Evolutionary conservation across 2,113 vertebrate species (phyloP).

Genomic region (Saguinus imperator): DNA sequence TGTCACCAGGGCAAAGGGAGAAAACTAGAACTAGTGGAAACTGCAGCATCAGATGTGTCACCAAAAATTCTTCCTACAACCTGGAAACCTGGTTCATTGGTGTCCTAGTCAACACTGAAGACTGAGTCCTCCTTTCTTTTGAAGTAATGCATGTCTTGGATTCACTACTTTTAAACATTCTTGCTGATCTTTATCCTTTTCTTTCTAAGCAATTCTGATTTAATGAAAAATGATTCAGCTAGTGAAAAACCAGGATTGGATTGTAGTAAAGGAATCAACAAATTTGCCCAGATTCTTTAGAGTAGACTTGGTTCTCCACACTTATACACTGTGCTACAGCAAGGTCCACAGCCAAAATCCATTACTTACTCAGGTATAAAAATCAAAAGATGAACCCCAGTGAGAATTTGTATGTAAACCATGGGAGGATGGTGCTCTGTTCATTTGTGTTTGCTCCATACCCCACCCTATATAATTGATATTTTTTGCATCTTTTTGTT

Average conservation of each 20-base stretch:
- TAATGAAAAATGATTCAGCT: conserved; percentile 67
- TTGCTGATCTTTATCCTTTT: neutral
- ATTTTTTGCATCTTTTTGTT: neutral
- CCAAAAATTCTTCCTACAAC: conserved; percentile 63
- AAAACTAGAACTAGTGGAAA: conserved; percentile 80
- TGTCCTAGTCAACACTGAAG: neutral
- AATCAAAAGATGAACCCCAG: neutral
- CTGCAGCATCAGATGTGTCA: conserved; percentile 66
- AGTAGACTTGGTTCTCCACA: conserved; percentile 62
- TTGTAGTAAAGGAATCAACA: conserved; percentile 74
- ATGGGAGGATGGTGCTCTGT: neutral
- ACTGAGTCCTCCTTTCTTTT: neutral
- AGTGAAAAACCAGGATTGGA: conserved; percentile 70
- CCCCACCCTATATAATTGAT: neutral
- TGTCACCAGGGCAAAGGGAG: conserved; percentile 58
- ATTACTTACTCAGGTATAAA: conserved; percentile 69
- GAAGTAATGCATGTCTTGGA: neutral
- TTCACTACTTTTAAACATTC: neutral
- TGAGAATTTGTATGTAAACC: neutral
- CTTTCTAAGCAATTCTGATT: neutral
- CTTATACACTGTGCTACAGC: conserved; percentile 20
- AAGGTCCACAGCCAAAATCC: conserved; percentile 62
- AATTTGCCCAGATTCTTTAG: conserved; percentile 69
- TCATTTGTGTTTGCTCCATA: neutral
- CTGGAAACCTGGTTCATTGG: neutral